A percentile compares a stretch with the other conserved stretches of the same genome.
phyloP scores from a whole-genome alignment of 2,113 vertebrate species.

The Myrmophylax atrothorax region DNA sequence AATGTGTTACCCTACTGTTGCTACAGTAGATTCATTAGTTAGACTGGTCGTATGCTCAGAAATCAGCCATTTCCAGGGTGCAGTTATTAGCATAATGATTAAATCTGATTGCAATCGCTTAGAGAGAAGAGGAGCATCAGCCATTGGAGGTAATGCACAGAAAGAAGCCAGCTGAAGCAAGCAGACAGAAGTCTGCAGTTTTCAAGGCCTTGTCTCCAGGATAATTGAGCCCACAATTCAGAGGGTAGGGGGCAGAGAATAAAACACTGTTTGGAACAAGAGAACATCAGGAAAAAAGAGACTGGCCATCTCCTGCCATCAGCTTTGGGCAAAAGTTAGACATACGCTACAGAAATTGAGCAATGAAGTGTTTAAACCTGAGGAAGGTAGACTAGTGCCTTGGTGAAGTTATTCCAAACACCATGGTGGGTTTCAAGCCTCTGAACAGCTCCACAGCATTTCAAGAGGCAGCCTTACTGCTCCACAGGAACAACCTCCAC shows the following conservation, averaged over 20 bases:
- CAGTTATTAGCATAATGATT: not conserved
- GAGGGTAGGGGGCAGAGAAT: not conserved
- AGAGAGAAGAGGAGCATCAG: not conserved
- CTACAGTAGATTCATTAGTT: not conserved
- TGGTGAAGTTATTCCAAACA: not conserved
- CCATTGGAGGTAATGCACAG: not conserved
- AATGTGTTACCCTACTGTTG: not conserved
- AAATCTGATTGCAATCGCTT: not conserved
- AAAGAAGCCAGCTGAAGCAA: not conserved
- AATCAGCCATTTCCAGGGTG: not conserved
- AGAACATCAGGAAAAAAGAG: not conserved
- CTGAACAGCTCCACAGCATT: accelerated
- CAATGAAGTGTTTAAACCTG: not conserved
- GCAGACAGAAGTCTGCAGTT: not conserved
- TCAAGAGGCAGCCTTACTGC: not conserved
- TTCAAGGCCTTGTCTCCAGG: not conserved
- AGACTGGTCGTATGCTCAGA: not conserved
- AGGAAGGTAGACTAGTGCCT: not conserved
- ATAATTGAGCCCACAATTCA: not conserved
- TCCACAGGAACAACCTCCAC: not conserved
- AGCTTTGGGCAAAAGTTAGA: not conserved
- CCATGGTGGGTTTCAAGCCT: not conserved
- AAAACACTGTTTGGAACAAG: not conserved
- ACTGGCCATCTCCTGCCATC: not conserved
- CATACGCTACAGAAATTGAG: not conserved